Evolutionary conservation across 2,888 invertebrate species (phyloP), one percentile per base, ranked within the genome.

Genomic region (Rapana venosa): DNA sequence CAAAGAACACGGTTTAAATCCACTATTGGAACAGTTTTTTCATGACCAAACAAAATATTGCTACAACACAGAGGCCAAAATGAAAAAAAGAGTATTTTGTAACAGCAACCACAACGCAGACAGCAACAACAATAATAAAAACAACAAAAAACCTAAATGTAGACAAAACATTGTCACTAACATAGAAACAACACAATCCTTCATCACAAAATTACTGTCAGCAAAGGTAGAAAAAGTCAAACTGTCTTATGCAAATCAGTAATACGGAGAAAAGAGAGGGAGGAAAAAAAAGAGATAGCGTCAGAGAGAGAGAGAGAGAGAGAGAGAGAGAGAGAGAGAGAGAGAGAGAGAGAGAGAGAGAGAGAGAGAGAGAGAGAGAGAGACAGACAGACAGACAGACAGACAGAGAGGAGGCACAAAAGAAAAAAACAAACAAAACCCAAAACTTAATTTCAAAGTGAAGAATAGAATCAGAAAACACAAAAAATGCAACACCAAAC

Each of bases 271-370:
- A 32, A 26, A 84, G 58, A 56, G 15, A n/a, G 20, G 61, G 47
- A 32, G n/a, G 11, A 20, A n/a, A 35, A n/a, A 30, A 36, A 36
- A 74, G 79, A 26, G 32, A 79, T 22, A 74, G 79, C 5, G 61
- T 30, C 36, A 56, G 83, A 79, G 83, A 83, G 20, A 61, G 79
- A 79, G 56, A 58, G 83, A 88, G 56, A 83, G 61, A 81, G 74
- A 79, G 11, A 88, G 26, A 36, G 13, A 32, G 26, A 36, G 56
- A 66, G 77, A 77, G 15, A 77, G 77, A 77, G 4, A 77, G 77
- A 15, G 77, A 77, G 6, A 84, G 58, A 56, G 15, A n/a, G 20
- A 30, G 47, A 32, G n/a, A 0, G 32, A n/a, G n/a, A n/a, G 30
- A 36, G 36, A 74, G 79, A 26, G 32, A 79, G 83, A 79, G 83